These are phyloP conservation scores for Callaeas wilsoni DNA, from an alignment of 2,113 vertebrate species.

Conservation along the genomic window DNA sequence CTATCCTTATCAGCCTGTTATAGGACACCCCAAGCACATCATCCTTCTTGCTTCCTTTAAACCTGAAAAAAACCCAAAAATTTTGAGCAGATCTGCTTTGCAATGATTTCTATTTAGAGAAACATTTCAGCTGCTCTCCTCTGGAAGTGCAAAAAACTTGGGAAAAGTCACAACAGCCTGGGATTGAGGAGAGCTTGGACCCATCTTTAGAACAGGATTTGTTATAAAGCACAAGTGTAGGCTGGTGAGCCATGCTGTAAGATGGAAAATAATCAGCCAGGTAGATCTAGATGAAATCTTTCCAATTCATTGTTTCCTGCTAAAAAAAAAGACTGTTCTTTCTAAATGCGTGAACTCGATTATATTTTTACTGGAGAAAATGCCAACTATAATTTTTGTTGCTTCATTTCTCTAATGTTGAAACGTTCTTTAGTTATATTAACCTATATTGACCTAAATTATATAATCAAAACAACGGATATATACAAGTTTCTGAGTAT, in stretches of 20 bases:
- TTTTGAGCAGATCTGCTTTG: background rate
- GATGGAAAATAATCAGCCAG: background rate
- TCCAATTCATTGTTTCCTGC: background rate
- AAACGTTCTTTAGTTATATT: background rate
- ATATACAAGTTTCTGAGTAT: background rate
- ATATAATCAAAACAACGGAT: background rate
- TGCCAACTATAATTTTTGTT: background rate
- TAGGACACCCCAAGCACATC: constrained; percentile 96
- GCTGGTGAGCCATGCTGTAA: background rate
- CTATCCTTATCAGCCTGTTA: constrained; percentile 92
- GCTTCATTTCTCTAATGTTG: background rate
- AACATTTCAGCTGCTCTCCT: background rate
- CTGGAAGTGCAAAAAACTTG: background rate
- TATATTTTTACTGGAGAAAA: background rate
- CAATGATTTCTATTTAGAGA: background rate
- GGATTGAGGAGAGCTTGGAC: background rate
- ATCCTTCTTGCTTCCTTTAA: constrained; percentile 91
- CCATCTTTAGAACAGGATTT: background rate
- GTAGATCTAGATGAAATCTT: background rate
- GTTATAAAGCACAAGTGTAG: background rate
- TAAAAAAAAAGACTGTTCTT: background rate
- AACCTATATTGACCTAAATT: background rate
- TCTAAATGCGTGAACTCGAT: background rate
- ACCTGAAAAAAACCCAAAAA: constrained; percentile 71
- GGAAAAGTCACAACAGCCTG: background rate